A percentile compares a stretch with the other conserved stretches of the same genome.
Conservation (phyloP, 1,140 invertebrate genomes). For the Pseudomyrmex gracilis region DNA sequence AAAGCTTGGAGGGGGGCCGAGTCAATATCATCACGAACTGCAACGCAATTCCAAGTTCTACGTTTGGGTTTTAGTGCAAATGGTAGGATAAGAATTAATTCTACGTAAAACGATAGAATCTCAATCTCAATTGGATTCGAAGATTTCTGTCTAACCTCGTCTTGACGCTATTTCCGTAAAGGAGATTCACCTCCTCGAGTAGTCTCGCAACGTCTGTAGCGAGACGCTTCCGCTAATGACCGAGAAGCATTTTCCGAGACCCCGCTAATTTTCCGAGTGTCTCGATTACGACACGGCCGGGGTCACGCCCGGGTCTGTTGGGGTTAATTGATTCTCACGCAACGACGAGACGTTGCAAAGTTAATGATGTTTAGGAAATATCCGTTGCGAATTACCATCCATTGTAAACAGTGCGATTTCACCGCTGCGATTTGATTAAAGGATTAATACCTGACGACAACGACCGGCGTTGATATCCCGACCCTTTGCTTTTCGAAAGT, state of each 20-base stretch:
- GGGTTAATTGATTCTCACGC: slow-evolving; percentile 70
- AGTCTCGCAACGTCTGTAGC: slow-evolving; percentile 8
- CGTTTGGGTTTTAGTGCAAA: too few relatives aligned
- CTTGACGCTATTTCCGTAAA: background rate
- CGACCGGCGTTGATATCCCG: slow-evolving; percentile 1
- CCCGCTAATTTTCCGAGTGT: slow-evolving; percentile 71
- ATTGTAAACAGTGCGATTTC: slow-evolving; percentile 21
- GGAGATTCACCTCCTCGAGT: background rate
- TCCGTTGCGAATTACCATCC: slow-evolving; percentile 16
- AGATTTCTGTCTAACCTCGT: slow-evolving; percentile 24
- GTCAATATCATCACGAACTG: too few relatives aligned
- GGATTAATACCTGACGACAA: slow-evolving; percentile 26
- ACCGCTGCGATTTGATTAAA: slow-evolving; percentile 21
- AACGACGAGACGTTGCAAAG: slow-evolving; percentile 15
- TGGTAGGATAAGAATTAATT: background rate
- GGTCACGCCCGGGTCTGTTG: slow-evolving; percentile 26
- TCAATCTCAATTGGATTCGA: background rate
- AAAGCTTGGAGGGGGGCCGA: too few relatives aligned
- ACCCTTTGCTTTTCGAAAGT: background rate
- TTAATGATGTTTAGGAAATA: slow-evolving; percentile 29
- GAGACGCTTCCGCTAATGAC: slow-evolving; percentile 62
- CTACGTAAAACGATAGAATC: background rate
- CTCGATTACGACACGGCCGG: slow-evolving; percentile 58
- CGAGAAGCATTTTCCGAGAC: slow-evolving; percentile 60
- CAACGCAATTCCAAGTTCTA: too few relatives aligned